phyloP scores from a whole-genome alignment of 2,113 vertebrate genomes.

The Pongo abelii region DNA sequence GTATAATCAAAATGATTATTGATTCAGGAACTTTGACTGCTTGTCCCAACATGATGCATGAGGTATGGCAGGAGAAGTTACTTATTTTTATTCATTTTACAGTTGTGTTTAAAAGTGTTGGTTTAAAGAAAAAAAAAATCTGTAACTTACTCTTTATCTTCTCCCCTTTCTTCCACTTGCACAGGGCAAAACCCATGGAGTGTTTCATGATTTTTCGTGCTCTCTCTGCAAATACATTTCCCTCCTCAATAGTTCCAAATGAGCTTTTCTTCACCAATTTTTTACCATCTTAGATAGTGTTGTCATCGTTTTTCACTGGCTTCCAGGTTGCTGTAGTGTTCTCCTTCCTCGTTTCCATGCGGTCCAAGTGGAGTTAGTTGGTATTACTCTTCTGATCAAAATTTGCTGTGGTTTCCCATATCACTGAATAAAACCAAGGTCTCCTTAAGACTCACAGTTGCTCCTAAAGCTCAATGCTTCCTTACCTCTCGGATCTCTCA shows the following conservation, averaged over 20 bases:
- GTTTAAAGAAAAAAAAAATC: constrained; percentile 21
- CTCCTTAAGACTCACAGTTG: background rate
- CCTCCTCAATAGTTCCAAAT: background rate
- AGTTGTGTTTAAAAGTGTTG: constrained; percentile 58
- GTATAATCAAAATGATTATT: constrained; percentile 72
- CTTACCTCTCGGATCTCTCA: fast-evolving
- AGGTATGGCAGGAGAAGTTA: constrained; percentile 38
- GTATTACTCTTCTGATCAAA: background rate
- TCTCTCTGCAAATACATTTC: background rate
- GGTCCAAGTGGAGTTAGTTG: background rate
- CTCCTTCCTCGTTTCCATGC: background rate
- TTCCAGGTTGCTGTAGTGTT: background rate
- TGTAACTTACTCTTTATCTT: constrained; percentile 7
- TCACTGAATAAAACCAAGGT: background rate
- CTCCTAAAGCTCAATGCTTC: background rate
- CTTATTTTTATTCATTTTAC: constrained; percentile 43
- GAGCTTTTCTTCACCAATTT: background rate
- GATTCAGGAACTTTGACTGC: constrained; percentile 68
- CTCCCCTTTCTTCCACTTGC: background rate
- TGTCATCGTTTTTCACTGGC: background rate
- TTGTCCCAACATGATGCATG: constrained; percentile 29
- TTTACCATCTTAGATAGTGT: background rate
- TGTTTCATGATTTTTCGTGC: background rate
- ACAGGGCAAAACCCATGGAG: background rate
- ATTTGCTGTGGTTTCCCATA: background rate